These are phyloP conservation scores for Mantis religiosa DNA, from an alignment of 2,888 invertebrate genomes.

Conservation along the genomic window DNA sequence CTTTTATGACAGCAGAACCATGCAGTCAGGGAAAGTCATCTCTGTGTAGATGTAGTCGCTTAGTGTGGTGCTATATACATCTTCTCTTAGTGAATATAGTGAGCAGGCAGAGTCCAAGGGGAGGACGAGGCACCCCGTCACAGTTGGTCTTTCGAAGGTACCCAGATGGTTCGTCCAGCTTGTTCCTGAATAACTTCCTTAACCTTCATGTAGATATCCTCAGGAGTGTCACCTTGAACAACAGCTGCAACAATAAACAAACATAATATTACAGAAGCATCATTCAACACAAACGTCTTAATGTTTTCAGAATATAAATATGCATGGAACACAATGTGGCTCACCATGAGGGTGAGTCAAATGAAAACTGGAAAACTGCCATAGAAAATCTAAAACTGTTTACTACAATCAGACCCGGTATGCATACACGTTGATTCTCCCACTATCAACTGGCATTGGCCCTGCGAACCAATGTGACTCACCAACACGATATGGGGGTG, in stretches of 20 bases:
- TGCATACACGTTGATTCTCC: too few species aligned
- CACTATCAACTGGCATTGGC: too few species aligned
- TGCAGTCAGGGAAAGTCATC: conserved; percentile 14
- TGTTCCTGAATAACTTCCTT: conserved; percentile 93
- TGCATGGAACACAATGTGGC: too few species aligned
- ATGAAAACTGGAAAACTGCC: too few species aligned
- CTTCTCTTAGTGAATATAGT: background rate
- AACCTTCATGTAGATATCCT: conserved; percentile 92
- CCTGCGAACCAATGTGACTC: too few species aligned
- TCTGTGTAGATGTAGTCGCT: background rate
- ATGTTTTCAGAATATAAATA: too few species aligned
- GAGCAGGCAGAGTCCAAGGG: conserved; percentile 42
- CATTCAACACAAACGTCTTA: too few species aligned
- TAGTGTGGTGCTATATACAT: background rate
- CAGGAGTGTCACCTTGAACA: conserved; percentile 94
- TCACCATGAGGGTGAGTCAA: too few species aligned
- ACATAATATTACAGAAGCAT: background rate
- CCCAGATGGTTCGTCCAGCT: conserved; percentile 95
- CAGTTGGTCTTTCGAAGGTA: conserved; percentile 92
- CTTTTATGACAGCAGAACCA: background rate
- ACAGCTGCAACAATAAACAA: conserved; percentile 60
- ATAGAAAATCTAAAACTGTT: too few species aligned
- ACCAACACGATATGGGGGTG: too few species aligned
- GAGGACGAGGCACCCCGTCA: conserved; percentile 62
- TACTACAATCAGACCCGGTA: too few species aligned